These are phyloP conservation scores for Abrostola tripartita DNA, from an alignment of 2,888 invertebrate species.

Conservation along the genomic window DNA sequence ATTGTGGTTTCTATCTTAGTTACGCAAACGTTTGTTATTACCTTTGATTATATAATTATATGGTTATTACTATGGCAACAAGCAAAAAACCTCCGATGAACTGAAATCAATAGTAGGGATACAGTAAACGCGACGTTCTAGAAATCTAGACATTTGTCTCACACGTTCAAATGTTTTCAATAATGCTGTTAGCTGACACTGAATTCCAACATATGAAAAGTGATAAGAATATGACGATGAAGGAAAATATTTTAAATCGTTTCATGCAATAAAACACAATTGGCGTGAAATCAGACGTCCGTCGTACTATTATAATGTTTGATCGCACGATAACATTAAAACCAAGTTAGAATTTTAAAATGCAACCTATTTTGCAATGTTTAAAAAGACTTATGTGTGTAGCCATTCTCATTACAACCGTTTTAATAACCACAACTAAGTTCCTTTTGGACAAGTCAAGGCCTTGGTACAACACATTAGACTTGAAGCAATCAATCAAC, in stretches of 20 bases:
- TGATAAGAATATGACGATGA: not conserved
- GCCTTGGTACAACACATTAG: not conserved
- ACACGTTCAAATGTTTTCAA: too few species aligned
- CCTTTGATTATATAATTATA: too few species aligned
- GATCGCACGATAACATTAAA: too few species aligned
- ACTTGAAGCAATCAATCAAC: conserved; percentile 5
- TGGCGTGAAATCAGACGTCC: not conserved
- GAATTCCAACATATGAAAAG: not conserved
- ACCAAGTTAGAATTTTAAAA: not conserved
- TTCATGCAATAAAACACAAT: not conserved
- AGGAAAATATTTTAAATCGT: not conserved
- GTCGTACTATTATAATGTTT: not conserved
- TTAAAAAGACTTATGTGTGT: not conserved
- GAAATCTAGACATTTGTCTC: too few species aligned
- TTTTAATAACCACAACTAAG: not conserved
- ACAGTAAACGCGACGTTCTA: too few species aligned
- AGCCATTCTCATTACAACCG: not conserved
- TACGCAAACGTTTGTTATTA: too few species aligned
- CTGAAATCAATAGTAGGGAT: too few species aligned
- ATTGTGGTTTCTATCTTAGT: too few species aligned
- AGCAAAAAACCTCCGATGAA: too few species aligned
- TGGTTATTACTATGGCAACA: too few species aligned
- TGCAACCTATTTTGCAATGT: not conserved
- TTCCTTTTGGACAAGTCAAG: not conserved
- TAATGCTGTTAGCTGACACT: not conserved